Evolutionary conservation across 2,113 vertebrate species (phyloP), one percentile per base, ranked within the genome.

Genomic region (Picathartes gymnocephalus): DNA sequence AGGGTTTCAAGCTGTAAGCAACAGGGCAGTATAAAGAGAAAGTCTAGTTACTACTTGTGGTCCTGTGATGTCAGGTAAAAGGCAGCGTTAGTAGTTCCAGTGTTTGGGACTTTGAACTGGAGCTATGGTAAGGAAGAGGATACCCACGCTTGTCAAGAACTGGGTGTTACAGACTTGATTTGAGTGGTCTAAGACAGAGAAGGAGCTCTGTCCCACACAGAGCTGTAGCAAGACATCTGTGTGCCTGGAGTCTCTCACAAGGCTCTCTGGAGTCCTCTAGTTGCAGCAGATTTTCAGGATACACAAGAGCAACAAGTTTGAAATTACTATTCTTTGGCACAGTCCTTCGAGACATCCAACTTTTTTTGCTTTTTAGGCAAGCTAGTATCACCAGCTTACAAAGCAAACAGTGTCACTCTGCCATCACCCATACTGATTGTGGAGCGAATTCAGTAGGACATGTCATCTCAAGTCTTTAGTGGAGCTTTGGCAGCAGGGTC

Each of bases 401-500:
- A 56, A 54, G 39, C 6, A 86, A 72, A 19, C 23, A 5, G 14
- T 27, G 30, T 35, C 47, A 47, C 48, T 86, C 27, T 66, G 31
- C 44, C 19, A 5, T 84, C 51, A 16, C 24, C 27, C 13, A 6
- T 39, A 22, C 6, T 68, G 47, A 30, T 33, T 57, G n/a, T 53
- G 48, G 22, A n/a, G 31, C 0, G 0, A 82, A 44, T 85, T 84
- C 44, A 61, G 18, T 53, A 57, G 45, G 18, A 53, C 0, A 0
- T 31, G 25, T 19, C 17, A 9, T 74, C 45, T 90, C 30, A 39
- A 27, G 23, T 70, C 45, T 54, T 25, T 27, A 31, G 31, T 12
- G 20, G 58, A 89, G 11, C 18, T 74, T 64, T 78, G 51, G n/a
- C n/a, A 72, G 37, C 22, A 53, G 48, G 15, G 20, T 79, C 54